Evolutionary conservation across 1,140 invertebrate species (phyloP), one percentile per base, ranked within the genome.

Genomic region (Drosophila rhopaloa): DNA sequence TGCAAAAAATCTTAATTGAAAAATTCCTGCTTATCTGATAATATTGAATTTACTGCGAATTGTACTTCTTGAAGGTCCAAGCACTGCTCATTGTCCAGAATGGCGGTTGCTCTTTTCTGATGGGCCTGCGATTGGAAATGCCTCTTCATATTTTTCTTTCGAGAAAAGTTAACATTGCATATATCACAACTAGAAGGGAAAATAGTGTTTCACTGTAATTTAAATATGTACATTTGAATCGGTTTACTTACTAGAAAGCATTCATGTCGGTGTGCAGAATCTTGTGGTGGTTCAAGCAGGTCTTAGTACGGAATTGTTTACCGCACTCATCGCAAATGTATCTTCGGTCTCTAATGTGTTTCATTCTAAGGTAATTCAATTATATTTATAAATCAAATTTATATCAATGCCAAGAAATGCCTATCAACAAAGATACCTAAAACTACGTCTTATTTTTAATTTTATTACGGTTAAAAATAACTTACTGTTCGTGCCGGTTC

Each of bases 241-340:
- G 9, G 14, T 5, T 60, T 27, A 43, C 32, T 60, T 19, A 79
- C 76, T 55, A 37, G 61, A 61, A 63, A 4, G 56, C 71, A 5
- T 67, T 67, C 8, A 53, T 27, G 1, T 46, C 76, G 14, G 63
- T 53, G 16, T 81, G 78, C 27, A 63, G 10, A 38, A 41, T 37
- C 24, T 57, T 58, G 43, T 81, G 78, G 14, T 56, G 70, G 11
- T 65, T 79, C 1, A 79, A 27, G 16, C 46, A 67, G 8, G 76
- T 61, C 24, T 62, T 59, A n/a, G 59, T 56, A 27, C 57, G 41
- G 35, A 79, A 79, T 29, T 4, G 8, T 4, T 24, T 41, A 2
- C 24, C 37, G 44, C 78, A 80, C 8, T 63, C 8, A 13, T 59
- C 61, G 27, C 76, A 80, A 8, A 27, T n/a, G 38, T 38, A 79